Evolutionary conservation across 2,113 vertebrate species (phyloP).

Genomic region (Enhydra lutris): DNA sequence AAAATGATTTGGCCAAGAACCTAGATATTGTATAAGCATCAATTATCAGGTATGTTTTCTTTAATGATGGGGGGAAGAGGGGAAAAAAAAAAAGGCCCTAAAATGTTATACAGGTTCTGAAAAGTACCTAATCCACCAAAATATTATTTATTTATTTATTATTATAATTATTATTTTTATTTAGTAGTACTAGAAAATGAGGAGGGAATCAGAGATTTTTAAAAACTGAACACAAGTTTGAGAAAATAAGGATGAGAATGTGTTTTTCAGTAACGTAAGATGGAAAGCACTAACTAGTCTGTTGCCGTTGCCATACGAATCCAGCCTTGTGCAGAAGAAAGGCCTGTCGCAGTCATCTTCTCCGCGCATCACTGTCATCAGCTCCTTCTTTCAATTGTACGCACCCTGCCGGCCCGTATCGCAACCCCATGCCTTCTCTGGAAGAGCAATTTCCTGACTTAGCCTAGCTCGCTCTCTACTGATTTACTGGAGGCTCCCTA

Average conservation of each 20-base stretch:
- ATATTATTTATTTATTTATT: neutral
- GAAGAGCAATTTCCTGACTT: neutral
- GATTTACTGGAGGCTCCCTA: conserved; percentile 43
- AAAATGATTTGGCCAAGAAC: neutral
- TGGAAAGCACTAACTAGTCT: neutral
- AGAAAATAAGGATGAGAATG: neutral
- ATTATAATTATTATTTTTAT: neutral
- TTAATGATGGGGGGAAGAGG: neutral
- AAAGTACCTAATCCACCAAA: neutral
- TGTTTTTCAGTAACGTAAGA: neutral
- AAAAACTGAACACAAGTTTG: neutral
- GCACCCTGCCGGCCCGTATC: neutral
- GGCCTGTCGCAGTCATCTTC: neutral
- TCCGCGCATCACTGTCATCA: neutral
- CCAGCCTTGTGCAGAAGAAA: neutral
- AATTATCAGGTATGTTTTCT: neutral
- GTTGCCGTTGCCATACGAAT: neutral
- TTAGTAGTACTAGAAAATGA: neutral
- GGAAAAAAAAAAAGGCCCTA: neutral
- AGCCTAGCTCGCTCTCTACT: neutral
- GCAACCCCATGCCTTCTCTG: neutral
- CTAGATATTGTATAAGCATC: neutral
- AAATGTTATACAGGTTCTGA: neutral
- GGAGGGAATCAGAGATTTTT: neutral
- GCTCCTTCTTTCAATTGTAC: neutral